phyloP scores from a whole-genome alignment of 2,888 invertebrate genomes.

The Scaptomyza reducta region DNA sequence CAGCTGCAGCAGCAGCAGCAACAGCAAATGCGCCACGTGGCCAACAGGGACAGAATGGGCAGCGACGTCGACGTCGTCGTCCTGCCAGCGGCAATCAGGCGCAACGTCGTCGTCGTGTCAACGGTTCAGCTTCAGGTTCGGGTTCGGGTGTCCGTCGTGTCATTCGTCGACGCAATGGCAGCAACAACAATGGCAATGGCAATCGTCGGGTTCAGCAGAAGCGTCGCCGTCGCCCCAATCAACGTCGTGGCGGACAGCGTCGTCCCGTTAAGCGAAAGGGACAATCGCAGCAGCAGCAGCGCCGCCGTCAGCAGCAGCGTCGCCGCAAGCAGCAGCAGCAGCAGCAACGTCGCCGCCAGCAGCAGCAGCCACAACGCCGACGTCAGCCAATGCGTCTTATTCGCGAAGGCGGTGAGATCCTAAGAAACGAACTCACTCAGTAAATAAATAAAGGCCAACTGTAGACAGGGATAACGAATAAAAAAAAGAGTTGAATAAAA shows the following conservation, averaged over 20 bases:
- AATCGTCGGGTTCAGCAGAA: slow-evolving; percentile 34
- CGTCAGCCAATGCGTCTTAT: slow-evolving; percentile 32
- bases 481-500: no score
- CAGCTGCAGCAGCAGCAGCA: not conserved
- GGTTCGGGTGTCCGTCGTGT: slow-evolving; percentile 17
- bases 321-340: slow-evolving; percentile 27
- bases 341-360: slow-evolving; percentile 8
- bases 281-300: slow-evolving; percentile 48
- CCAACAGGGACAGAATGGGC: slow-evolving; percentile 43
- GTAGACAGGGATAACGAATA: no score
- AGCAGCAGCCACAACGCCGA: slow-evolving; percentile 22
- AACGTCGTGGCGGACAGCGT: slow-evolving; percentile 30
- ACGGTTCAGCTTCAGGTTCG: not conserved
- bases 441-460: not conserved
- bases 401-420: slow-evolving; percentile 28
- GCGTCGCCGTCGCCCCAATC: slow-evolving; percentile 52
- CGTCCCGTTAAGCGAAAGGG: slow-evolving; percentile 42
- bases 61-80: slow-evolving; percentile 43
- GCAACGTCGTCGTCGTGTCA: slow-evolving; percentile 41
- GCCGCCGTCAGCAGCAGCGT: slow-evolving; percentile 29
- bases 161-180: slow-evolving; percentile 22
- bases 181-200: slow-evolving; percentile 24
- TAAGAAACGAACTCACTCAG: not conserved
- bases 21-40: slow-evolving; percentile 48
- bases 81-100: slow-evolving; percentile 13